Percentiles rank a stretch among this genome's conserved stretches.
Conservation (phyloP, 2,113 vertebrate genomes). For the Cardinalis cardinalis region DNA sequence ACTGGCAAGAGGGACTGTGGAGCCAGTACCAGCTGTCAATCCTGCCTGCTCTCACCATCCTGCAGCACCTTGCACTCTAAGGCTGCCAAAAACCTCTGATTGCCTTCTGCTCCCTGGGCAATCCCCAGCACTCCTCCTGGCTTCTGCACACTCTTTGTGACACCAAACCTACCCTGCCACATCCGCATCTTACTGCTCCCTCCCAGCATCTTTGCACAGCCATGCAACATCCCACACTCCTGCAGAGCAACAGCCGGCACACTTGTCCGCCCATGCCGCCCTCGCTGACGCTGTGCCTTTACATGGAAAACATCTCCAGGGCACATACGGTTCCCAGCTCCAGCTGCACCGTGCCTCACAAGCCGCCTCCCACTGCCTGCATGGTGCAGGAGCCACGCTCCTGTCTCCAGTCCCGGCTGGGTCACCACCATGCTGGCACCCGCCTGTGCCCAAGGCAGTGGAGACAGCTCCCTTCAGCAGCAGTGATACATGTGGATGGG, state of each 20-base stretch:
- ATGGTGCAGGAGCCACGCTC: background rate
- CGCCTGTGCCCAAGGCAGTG: rapidly evolving
- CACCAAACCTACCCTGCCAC: background rate
- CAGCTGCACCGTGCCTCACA: background rate
- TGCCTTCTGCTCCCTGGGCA: background rate
- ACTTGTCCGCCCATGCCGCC: rapidly evolving
- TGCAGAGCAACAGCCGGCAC: background rate
- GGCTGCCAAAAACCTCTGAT: background rate
- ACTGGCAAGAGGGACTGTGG: background rate
- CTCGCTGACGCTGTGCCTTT: background rate
- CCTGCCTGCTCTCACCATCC: background rate
- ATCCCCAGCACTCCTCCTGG: background rate
- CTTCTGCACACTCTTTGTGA: background rate
- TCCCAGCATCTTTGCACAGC: background rate
- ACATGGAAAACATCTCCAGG: background rate
- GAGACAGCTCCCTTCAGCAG: rapidly evolving
- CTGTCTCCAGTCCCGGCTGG: background rate
- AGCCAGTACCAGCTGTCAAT: background rate
- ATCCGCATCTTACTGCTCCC: background rate
- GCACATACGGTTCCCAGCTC: background rate
- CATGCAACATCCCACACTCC: background rate
- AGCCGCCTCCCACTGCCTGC: rapidly evolving
- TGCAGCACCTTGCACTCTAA: background rate
- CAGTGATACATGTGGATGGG: rapidly evolving
- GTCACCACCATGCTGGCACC: rapidly evolving